Evolutionary conservation across 2,113 vertebrate species (phyloP), one percentile per base, ranked within the genome.

Genomic region (Piaya cayana): DNA sequence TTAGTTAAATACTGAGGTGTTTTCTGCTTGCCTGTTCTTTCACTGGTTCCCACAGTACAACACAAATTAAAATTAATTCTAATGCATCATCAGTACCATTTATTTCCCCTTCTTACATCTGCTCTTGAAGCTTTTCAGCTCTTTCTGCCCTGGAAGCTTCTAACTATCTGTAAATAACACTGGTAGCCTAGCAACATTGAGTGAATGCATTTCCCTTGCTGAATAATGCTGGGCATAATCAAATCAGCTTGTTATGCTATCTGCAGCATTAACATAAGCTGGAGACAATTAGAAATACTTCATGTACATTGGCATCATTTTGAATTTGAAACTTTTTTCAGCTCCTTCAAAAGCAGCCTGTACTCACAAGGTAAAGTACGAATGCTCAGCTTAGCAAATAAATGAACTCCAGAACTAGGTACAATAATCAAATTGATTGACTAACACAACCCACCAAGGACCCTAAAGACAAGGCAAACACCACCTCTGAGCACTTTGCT

Each of bases 161-260:
- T 87, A 69, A 89, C 84, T 96, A 88, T 95, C 96, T 95, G 94
- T 97, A 97, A 97, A 97, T 96, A 97, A 97, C 79, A 69, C 82
- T 95, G 77, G 96, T 97, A 97, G 86, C 97, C 92, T 97, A 97
- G 97, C 97, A 97, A 97, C 97, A 58, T 34, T 22, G 86, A 94
- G 86, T 88, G 95, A 97, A 93, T 91, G 59, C 30, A 15, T 91
- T 93, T 96, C 74, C 92, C 82, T 87, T 90, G 88, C 82, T 86
- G 94, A 94, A 95, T 92, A 95, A 94, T 8, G 20, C 74, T 84
- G 82, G 83, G 93, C 59, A 90, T 95, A 97, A 97, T 93, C 92
- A 97, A 92, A 96, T 75, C 69, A 95, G 75, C 67, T 88, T 80
- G 77, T 88, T 91, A 71, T 53, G 39, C 52, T 97, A 55, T 94